A percentile compares a stretch with the other conserved stretches of the same genome.
phyloP scores from a whole-genome alignment of 2,888 invertebrate genomes.

The Pseudanteris insignis region DNA sequence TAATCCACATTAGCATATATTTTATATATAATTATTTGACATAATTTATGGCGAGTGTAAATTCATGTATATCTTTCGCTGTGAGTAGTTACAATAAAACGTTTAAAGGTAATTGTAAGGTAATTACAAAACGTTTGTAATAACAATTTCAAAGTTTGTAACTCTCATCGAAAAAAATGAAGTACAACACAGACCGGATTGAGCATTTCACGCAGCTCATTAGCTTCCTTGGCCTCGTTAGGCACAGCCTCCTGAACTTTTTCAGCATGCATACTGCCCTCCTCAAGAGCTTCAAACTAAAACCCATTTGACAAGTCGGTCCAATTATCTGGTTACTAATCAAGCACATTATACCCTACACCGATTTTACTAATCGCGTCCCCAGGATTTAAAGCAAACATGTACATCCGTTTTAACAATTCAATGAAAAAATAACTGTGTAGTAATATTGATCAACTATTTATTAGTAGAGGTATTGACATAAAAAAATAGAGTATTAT shows the following conservation, averaged over 20 bases:
- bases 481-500: no score
- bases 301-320: constrained; percentile 51
- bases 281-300: constrained; percentile 65
- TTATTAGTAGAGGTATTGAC: no score
- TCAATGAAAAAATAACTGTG: no score
- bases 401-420: constrained; percentile 2
- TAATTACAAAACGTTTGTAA: no score
- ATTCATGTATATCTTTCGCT: no score
- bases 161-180: constrained; percentile 10
- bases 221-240: constrained; percentile 59
- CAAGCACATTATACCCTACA: constrained; percentile 17
- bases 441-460: no score
- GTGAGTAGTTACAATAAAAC: no score
- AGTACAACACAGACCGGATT: constrained; percentile 62
- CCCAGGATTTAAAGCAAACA: constrained; percentile 22
- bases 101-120: no score
- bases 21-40: no score
- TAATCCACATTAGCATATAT: no score
- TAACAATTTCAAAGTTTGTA: no score
- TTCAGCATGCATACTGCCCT: constrained; percentile 63
- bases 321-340: constrained; percentile 16
- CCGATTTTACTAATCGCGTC: constrained; percentile 21
- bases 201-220: constrained; percentile 62
- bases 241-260: constrained; percentile 57
- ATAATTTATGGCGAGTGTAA: no score